phyloP scores from a whole-genome alignment of 2,797 vertebrate genomes.

The Lutjanus argentimaculatus region DNA sequence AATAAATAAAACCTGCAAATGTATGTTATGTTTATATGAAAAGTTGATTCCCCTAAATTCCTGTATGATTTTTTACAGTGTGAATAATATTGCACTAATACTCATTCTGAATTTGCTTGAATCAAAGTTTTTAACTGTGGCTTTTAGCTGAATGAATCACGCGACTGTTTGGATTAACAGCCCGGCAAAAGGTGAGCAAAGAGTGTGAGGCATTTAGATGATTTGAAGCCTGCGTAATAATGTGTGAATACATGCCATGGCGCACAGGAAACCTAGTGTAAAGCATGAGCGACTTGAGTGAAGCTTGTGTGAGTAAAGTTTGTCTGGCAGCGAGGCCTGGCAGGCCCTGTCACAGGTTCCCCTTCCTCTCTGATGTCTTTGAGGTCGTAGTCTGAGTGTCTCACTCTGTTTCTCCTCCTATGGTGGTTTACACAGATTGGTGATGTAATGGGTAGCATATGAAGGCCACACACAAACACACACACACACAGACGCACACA shows the following conservation, averaged over 20 bases:
- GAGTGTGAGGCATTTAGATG: conserved; percentile 64
- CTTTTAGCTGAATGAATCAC: conserved; percentile 47
- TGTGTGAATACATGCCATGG: conserved; percentile 72
- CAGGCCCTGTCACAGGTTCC: conserved; percentile 82
- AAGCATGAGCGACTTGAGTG: conserved; percentile 62
- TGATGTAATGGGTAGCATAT: conserved; percentile 86
- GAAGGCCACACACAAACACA: conserved; percentile 86
- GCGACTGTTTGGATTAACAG: conserved; percentile 59
- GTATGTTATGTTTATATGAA: too few relatives aligned
- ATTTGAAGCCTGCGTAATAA: conserved; percentile 67
- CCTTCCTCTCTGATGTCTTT: conserved; percentile 83
- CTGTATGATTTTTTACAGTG: too few relatives aligned
- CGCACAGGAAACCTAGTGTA: conserved; percentile 76
- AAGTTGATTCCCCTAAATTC: too few relatives aligned
- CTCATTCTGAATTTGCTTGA: conserved; percentile 6
- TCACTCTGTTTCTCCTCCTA: conserved; percentile 83
- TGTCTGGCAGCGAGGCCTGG: conserved; percentile 77
- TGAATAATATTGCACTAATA: conserved; percentile 3
- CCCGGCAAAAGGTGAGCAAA: conserved; percentile 59
- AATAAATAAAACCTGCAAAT: too few relatives aligned
- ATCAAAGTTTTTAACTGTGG: conserved; percentile 19
- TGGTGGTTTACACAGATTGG: conserved; percentile 84
- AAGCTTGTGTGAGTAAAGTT: conserved; percentile 82
- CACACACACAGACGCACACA: conserved; percentile 68
- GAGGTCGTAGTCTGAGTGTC: conserved; percentile 81